Evolutionary conservation across 2,888 invertebrate species (phyloP).

Genomic region (Alentia gelatinosa): DNA sequence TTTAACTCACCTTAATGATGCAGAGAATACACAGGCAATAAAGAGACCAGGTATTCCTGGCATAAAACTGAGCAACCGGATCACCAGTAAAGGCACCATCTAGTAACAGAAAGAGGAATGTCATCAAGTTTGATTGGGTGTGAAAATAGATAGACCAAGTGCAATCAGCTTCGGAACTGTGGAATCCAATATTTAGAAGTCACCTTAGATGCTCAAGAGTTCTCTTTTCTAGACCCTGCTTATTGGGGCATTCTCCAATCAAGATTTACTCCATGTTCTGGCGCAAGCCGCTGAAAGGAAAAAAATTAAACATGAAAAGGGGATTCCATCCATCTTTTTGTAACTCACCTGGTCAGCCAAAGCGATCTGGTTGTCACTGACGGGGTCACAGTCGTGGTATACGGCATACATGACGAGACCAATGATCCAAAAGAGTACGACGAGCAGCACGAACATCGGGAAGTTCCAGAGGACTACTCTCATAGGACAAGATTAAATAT

Average conservation of each 20-base stretch:
- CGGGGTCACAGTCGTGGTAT: constrained; percentile 72
- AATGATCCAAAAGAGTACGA: constrained; percentile 69
- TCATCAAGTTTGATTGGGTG: too few relatives aligned
- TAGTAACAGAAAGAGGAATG: not conserved
- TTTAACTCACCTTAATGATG: constrained; percentile 51
- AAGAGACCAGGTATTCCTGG: constrained; percentile 56
- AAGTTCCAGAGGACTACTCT: constrained; percentile 71
- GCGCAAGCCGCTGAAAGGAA: too few relatives aligned
- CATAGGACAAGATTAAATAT: not conserved
- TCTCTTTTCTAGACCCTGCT: too few relatives aligned
- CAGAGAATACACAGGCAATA: constrained; percentile 55
- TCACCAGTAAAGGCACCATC: constrained; percentile 55
- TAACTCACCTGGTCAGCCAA: constrained; percentile 29
- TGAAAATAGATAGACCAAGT: too few relatives aligned
- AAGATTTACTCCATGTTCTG: too few relatives aligned
- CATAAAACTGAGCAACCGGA: constrained; percentile 49
- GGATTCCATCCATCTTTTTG: too few relatives aligned
- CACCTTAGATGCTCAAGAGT: too few relatives aligned
- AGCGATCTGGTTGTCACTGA: constrained; percentile 6
- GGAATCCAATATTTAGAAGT: too few relatives aligned
- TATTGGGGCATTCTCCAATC: too few relatives aligned
- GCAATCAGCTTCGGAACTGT: too few relatives aligned
- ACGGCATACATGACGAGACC: constrained; percentile 73
- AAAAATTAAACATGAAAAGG: too few relatives aligned
- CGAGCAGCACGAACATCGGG: constrained; percentile 69